Percentiles rank a stretch among this genome's conserved stretches.
Conservation (phyloP, 2,113 vertebrate species). For the Amphiprion percula region DNA sequence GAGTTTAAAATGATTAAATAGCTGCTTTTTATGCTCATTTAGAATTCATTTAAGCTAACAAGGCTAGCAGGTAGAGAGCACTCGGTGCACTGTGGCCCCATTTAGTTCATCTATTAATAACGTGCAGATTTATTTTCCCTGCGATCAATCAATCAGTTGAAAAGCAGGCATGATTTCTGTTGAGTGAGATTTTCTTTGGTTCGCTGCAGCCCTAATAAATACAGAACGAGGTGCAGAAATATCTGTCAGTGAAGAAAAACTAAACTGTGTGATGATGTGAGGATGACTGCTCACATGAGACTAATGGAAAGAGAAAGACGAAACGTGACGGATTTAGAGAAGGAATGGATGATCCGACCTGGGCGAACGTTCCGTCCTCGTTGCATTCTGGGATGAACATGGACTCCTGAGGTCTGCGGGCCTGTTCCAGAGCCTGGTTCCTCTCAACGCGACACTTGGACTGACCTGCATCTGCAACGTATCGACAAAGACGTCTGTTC, state of each 20-base stretch:
- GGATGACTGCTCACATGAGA: slow-evolving; percentile 8
- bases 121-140: too few relatives aligned
- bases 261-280: neutral
- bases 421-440: slow-evolving; percentile 92
- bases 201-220: neutral
- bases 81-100: too few relatives aligned
- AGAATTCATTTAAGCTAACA: too few relatives aligned
- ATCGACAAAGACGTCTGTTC: slow-evolving; percentile 34
- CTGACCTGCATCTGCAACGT: slow-evolving; percentile 89
- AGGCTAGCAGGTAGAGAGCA: too few relatives aligned
- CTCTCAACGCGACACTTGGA: slow-evolving; percentile 94
- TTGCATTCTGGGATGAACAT: slow-evolving; percentile 97
- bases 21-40: too few relatives aligned
- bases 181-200: too few relatives aligned
- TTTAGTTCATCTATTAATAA: too few relatives aligned
- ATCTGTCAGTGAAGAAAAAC: slow-evolving; percentile 9
- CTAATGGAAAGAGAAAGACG: slow-evolving; percentile 18
- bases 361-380: slow-evolving; percentile 95
- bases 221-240: neutral
- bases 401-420: slow-evolving; percentile 93
- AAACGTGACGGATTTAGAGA: slow-evolving; percentile 21
- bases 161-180: too few relatives aligned
- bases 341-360: slow-evolving; percentile 80
- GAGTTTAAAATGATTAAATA: too few relatives aligned
- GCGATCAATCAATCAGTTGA: too few relatives aligned